Evolutionary conservation across 2,797 vertebrate species (phyloP), one percentile per base, ranked within the genome.

Genomic region (Delichon dasypus): DNA sequence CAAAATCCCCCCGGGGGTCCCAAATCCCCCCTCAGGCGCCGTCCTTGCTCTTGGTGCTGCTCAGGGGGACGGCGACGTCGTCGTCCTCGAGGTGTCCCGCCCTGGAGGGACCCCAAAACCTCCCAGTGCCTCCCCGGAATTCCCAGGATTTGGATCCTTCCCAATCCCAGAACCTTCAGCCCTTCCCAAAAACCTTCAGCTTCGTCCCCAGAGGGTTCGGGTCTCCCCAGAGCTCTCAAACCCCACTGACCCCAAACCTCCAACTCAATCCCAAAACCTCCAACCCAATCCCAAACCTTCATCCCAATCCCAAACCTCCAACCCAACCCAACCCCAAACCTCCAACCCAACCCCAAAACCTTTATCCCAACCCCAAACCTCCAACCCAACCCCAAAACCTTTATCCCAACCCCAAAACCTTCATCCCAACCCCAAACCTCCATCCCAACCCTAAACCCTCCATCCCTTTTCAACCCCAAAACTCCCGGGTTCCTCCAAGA

Each of bases 71-170:
- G 6, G 76, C n/a, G 47, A 85, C 83, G 12, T 74, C 89, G 16
- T 70, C 47, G 5, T 81, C 80, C 72, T 50, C 4, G 8, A 88
- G 66, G 75, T 78, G 61, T 2, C 94, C 78, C 0, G 70, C 55
- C 6, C 89, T 95, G 34, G 4, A 12, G 15, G 44, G 25, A 38
- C 60, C 47, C 76, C 38, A 10, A n/a, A 53, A 61, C 7, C 26
- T 23, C 19, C 4, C 4, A 2, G 30, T 8, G 0, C 1, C 8
- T 15, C 15, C 62, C 50, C 44, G 1, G 18, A 27, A 11, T 14
- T 6, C 15, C 38, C 21, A 2, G 2, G 7, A 13, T 13, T 9
- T 21, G 6, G 1, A 3, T 12, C 15, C 10, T 40, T 27, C 50
- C 48, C 57, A 3, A 25, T 5, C 27, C n/a, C 40, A 13, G 14